Evolutionary conservation across 2,888 invertebrate species (phyloP), one percentile per base, ranked within the genome.

Genomic region (Eupithecia insigniata): DNA sequence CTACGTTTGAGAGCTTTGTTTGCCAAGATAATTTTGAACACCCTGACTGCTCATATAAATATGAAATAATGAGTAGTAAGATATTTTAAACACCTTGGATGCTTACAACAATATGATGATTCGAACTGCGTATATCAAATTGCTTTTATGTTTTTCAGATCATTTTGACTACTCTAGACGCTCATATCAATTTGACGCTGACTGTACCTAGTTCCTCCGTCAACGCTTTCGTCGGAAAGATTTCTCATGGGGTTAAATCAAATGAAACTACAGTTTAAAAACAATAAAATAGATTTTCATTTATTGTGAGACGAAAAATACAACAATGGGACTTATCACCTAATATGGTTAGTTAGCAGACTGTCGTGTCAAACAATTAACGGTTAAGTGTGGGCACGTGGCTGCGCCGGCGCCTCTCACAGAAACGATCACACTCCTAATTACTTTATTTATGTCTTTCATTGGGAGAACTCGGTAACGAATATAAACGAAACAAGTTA

Each of bases 261-360:
- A 93, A 93, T 92, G 80, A 92, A 94, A 94, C 92, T 79, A 87
- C 92, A 90, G 80, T 82, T 73, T 93, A 94, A 94, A 94, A 94
- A 94, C 94, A 94, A 94, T 94, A 93, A 94, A 94, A 94, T 94
- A 94, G 94, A 93, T 93, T 94, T 92, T 93, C 94, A 94, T 94
- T 94, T 94, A 94, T 93, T 94, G 93, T 94, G 94, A 94, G 94
- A 94, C 94, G 93, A 94, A 94, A 94, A 93, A 93, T 94, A 94
- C 94, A 94, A 94, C 94, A 94, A 94, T 94, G 93, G 94, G 93
- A 92, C 94, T 94, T 94, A 94, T 92, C 82, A 93, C 86, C 93
- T 94, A 94, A 88, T 90, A 93, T 93, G 93, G 92, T 93, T 93
- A 94, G 93, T 93, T 92, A 55, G 93, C 90, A 92, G 93, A 92